Conservation (phyloP, 2,113 vertebrate genomes). For the Gallinago paraguaiae region DNA sequence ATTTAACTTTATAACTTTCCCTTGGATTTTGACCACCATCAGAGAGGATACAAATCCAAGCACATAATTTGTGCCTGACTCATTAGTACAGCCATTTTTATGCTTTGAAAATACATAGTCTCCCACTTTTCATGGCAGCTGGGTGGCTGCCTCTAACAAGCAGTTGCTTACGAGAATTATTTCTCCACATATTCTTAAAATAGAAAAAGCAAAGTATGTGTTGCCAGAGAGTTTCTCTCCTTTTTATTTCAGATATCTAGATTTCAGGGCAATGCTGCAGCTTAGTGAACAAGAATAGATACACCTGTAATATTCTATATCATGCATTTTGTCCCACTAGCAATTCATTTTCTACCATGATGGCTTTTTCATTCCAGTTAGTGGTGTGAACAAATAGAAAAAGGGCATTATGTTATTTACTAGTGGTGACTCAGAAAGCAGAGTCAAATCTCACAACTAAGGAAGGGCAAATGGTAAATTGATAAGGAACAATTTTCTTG, state of each 20-base stretch:
- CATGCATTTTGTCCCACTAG: not conserved
- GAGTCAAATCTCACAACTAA: not conserved
- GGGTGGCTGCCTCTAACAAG: conserved; percentile 51
- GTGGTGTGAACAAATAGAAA: not conserved
- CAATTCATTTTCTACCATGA: not conserved
- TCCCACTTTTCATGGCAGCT: not conserved
- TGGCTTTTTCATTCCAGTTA: not conserved
- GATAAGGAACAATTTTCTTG: not conserved
- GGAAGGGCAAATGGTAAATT: not conserved
- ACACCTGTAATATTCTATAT: not conserved
- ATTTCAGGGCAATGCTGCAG: not conserved
- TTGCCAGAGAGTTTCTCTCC: conserved; percentile 12
- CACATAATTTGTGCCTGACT: not conserved
- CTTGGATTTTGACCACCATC: not conserved
- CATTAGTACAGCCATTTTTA: not conserved
- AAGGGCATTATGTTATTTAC: not conserved
- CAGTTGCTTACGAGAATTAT: conserved; percentile 46
- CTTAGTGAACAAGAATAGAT: not conserved
- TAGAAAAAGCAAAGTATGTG: not conserved
- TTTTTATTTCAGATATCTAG: not conserved
- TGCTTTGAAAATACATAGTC: not conserved
- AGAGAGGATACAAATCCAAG: not conserved
- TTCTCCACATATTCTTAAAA: conserved; percentile 48
- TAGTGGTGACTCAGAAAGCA: not conserved
- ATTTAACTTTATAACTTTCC: not conserved